These are phyloP conservation scores for Zaprionus lachaisei DNA, from an alignment of 1,140 invertebrate genomes.

Conservation along the genomic window DNA sequence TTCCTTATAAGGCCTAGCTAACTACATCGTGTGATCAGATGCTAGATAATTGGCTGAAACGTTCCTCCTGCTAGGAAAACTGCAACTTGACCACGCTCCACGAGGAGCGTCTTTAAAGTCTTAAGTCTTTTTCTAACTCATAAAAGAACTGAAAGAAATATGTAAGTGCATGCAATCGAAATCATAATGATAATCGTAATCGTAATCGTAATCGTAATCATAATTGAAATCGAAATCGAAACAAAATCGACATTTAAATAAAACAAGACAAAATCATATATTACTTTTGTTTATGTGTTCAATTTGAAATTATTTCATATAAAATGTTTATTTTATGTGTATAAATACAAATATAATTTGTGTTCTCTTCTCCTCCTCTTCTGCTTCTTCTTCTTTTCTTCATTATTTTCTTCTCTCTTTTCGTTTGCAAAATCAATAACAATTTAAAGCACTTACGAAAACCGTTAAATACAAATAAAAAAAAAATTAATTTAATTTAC, in stretches of 20 bases:
- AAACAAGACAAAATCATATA: slow-evolving; percentile 23
- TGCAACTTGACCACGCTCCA: background rate
- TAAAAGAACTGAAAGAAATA: background rate
- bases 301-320: slow-evolving; percentile 56
- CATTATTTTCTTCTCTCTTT: slow-evolving; percentile 38
- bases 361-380: slow-evolving; percentile 40
- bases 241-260: background rate
- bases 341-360: slow-evolving; percentile 79
- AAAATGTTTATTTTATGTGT: slow-evolving; percentile 67
- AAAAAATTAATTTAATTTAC: slow-evolving; percentile 43
- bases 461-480: slow-evolving; percentile 58
- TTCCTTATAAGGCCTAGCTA: slow-evolving; percentile 26
- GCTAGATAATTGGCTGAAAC: slow-evolving; percentile 22
- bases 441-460: slow-evolving; percentile 76
- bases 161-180: background rate
- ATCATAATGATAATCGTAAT: background rate
- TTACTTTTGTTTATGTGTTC: slow-evolving; percentile 11
- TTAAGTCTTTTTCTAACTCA: slow-evolving; percentile 2
- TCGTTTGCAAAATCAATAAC: slow-evolving; percentile 69
- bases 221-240: background rate
- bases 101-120: background rate
- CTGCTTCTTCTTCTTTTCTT: slow-evolving; percentile 34
- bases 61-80: slow-evolving; percentile 3
- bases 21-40: slow-evolving; percentile 6
- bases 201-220: too few relatives aligned